phyloP scores from a whole-genome alignment of 2,113 vertebrate species.

The Aegithalos caudatus region DNA sequence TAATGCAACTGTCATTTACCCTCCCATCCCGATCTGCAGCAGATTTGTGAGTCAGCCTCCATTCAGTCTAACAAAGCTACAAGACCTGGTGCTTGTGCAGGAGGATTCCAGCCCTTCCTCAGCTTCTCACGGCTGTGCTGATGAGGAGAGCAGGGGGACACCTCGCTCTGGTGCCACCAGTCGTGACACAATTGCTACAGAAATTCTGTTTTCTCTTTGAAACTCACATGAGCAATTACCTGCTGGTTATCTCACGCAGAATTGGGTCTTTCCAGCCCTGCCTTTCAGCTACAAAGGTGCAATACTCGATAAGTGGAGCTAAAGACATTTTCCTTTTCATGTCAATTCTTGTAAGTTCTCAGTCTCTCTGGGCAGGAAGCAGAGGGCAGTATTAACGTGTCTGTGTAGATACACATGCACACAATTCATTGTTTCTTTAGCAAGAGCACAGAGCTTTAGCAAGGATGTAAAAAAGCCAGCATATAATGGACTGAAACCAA shows the following conservation, averaged over 20 bases:
- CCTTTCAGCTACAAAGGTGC: background rate
- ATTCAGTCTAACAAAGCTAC: background rate
- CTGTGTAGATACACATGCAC: background rate
- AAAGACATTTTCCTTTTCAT: background rate
- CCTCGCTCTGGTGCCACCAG: background rate
- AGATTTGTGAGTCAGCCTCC: background rate
- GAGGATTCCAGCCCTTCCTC: background rate
- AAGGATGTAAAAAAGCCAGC: background rate
- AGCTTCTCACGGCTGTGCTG: background rate
- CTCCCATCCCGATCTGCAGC: background rate
- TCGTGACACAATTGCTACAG: rapidly evolving
- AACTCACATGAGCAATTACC: background rate
- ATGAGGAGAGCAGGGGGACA: background rate
- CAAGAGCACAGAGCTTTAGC: background rate
- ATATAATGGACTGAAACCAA: background rate
- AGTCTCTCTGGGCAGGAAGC: background rate
- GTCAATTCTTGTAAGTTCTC: background rate
- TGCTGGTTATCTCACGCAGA: background rate
- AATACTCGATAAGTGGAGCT: background rate
- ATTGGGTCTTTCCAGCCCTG: background rate
- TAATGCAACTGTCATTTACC: background rate
- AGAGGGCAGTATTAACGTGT: background rate
- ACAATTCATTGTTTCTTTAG: background rate
- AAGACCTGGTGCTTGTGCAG: background rate
- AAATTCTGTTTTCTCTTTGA: background rate